Percentiles rank a stretch among this genome's conserved stretches.
Conservation (phyloP, 2,888 invertebrate genomes). For the Congeria kusceri region DNA sequence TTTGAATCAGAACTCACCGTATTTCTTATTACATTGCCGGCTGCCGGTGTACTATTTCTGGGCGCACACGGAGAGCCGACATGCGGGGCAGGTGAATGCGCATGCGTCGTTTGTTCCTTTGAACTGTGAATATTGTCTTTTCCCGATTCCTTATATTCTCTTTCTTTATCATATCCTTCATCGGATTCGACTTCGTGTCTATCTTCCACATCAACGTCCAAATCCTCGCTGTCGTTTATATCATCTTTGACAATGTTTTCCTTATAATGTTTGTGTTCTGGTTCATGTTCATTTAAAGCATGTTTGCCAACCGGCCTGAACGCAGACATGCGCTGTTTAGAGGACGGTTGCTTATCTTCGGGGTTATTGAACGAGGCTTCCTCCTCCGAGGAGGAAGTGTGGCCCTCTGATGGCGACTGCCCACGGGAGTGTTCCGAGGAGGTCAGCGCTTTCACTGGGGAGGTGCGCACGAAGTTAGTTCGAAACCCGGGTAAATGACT, state of each 20-base stretch:
- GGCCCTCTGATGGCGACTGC: conserved; percentile 47
- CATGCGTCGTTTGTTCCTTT: no score
- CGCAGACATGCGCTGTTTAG: conserved; percentile 37
- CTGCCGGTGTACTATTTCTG: no score
- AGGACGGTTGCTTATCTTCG: background rate
- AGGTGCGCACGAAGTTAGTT: conserved; percentile 38
- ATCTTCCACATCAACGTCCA: conserved; percentile 45
- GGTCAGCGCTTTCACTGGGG: conserved; percentile 54
- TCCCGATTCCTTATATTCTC: conserved; percentile 9
- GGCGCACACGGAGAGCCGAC: no score
- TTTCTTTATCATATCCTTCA: background rate
- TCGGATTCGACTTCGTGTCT: background rate
- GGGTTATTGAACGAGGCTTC: conserved; percentile 15
- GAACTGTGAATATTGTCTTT: background rate
- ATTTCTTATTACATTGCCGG: no score
- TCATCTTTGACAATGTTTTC: background rate
- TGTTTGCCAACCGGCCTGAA: conserved; percentile 59
- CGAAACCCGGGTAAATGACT: conserved; percentile 41
- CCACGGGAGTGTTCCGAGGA: conserved; percentile 20
- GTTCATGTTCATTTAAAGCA: conserved; percentile 14
- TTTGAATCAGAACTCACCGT: no score
- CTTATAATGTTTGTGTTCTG: no score
- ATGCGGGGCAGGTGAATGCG: no score
- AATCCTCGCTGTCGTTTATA: conserved; percentile 34
- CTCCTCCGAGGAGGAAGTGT: conserved; percentile 61